Evolutionary conservation across 2,888 invertebrate genomes (phyloP).

Genomic region (Bhutanitis thaidina): DNA sequence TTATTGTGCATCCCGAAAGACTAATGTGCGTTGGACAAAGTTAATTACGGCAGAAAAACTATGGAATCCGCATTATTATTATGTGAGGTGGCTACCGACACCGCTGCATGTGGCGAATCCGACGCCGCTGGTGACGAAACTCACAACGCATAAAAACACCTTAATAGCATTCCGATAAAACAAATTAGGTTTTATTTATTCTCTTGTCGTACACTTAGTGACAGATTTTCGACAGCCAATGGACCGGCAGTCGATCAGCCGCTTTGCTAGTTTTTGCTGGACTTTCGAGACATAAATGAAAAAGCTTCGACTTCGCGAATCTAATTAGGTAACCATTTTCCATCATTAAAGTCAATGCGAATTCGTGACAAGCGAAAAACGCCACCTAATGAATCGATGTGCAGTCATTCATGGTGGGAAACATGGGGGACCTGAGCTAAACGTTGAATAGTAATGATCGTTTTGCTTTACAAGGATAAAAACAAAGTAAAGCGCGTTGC

Average conservation of each 20-base stretch:
- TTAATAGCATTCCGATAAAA: constrained; percentile 47
- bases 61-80: constrained; percentile 26
- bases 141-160: constrained; percentile 37
- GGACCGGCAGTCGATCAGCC: constrained; percentile 23
- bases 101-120: constrained; percentile 40
- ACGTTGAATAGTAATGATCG: constrained; percentile 29
- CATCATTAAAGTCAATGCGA: constrained; percentile 15
- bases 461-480: constrained; percentile 19
- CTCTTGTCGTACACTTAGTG: constrained; percentile 30
- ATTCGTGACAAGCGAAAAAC: constrained; percentile 12
- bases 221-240: constrained; percentile 31
- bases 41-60: constrained; percentile 32
- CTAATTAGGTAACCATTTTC: constrained; percentile 23
- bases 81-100: constrained; percentile 31
- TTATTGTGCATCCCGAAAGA: constrained; percentile 25
- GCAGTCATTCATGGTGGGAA: constrained; percentile 21
- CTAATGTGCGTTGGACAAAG: constrained; percentile 21
- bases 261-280: constrained; percentile 24
- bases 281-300: constrained; percentile 8
- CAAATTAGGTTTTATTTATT: constrained; percentile 41
- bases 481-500: constrained; percentile 23
- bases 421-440: constrained; percentile 26
- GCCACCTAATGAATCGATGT: constrained; percentile 29
- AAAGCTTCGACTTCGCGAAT: constrained; percentile 23
- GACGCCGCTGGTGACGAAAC: constrained; percentile 50